Evolutionary conservation across 2,888 invertebrate species (phyloP), one percentile per base, ranked within the genome.

Genomic region (Cryptops parisi): DNA sequence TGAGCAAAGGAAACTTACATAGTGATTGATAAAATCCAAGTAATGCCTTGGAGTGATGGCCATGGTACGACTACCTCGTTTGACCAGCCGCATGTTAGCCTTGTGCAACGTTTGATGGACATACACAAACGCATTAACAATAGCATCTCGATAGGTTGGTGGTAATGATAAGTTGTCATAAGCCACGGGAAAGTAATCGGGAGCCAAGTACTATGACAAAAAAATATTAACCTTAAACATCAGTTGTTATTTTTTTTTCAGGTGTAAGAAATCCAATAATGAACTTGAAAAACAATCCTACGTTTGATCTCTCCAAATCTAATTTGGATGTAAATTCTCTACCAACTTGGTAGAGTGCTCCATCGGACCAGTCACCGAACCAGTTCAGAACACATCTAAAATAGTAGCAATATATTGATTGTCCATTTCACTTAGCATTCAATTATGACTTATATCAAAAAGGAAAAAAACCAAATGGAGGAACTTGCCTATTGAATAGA

Each of bases 321-420:
- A 98, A 82, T 62, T 88, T 86, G 62, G 80, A 82, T 17, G 98
- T 98, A 67, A 99, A 94, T 71, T 98, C 97, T 67, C 86, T 85
- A 61, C 94, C 97, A 58, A 94, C 82, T 74, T 91, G 90, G 79
- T 84, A 91, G 26, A 91, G 72, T 0, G 93, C 91, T 2, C 89
- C 88, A 65, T 94, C 91, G 22, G 94, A 91, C 98, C 98, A 99
- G 70, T 99, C 98, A 12, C 98, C 98, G 70, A 98, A 97, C 97
- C 97, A 97, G 71, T 98, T 97, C 62, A 98, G 78, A 12, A 98
- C 97, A 70, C 97, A 98, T 70, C 72, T 69, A 23, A 9, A 26
- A 47, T 19, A 23, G 23, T n/a, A 44, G 46, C 19, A 47, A 5
- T 4, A 47, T 17, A 15, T 22, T 21, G 19, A 39, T 45, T 50